These are phyloP conservation scores for Oenanthe oenanthe DNA, from an alignment of 2,113 vertebrate genomes.

Conservation along the genomic window DNA sequence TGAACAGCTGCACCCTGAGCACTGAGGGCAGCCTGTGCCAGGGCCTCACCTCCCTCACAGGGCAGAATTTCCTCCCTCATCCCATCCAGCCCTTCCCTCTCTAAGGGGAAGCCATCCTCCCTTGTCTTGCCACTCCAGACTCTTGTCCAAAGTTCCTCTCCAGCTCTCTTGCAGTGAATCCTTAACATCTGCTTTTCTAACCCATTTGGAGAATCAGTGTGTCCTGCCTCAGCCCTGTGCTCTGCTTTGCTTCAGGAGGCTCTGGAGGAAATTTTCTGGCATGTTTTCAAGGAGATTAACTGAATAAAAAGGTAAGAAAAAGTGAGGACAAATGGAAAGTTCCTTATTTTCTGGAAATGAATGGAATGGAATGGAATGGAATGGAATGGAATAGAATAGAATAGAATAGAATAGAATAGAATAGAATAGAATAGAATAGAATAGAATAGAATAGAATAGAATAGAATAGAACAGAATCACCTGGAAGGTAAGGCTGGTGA, in stretches of 20 bases:
- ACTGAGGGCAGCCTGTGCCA: not conserved
- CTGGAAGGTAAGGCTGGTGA: not conserved
- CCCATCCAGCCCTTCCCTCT: not conserved
- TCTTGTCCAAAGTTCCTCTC: not conserved
- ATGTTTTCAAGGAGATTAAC: not conserved
- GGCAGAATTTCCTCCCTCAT: not conserved
- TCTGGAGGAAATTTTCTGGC: not conserved
- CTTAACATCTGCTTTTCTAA: not conserved
- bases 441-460: not conserved
- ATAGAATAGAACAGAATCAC: not conserved
- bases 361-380: not conserved
- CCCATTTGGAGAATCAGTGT: rapidly evolving
- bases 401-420: no score
- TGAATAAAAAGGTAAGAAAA: not conserved
- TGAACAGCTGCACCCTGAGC: not conserved
- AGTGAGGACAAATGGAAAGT: not conserved
- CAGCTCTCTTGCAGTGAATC: not conserved
- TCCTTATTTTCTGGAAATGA: not conserved
- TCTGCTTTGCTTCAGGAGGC: not conserved
- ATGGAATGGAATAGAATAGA: not conserved
- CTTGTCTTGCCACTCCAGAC: not conserved
- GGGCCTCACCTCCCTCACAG: not conserved
- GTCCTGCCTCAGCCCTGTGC: not conserved
- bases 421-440: no score
- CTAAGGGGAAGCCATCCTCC: not conserved